Evolutionary conservation across 2,888 invertebrate genomes (phyloP).

Genomic region (Tineola bisselliella): DNA sequence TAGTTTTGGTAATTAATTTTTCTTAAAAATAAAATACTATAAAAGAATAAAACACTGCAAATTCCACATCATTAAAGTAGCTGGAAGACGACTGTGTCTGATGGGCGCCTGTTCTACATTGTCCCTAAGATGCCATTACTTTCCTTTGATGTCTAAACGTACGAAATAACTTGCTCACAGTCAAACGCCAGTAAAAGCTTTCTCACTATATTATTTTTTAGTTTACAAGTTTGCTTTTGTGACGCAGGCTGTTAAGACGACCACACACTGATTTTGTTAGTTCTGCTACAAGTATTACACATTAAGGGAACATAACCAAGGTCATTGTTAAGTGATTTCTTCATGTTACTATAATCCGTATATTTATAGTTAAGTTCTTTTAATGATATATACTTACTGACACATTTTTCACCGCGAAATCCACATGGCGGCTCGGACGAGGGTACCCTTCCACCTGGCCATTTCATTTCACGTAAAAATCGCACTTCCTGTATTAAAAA

Average conservation of each 20-base stretch:
- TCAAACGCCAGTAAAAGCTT: slow-evolving; percentile 1
- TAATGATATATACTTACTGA: slow-evolving; percentile 72
- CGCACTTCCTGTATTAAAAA: slow-evolving; percentile 72
- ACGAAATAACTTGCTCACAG: not conserved
- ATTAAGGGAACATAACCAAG: slow-evolving; percentile 1
- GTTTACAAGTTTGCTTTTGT: slow-evolving; percentile 3
- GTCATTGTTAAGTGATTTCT: slow-evolving; percentile 10
- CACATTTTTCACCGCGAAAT: slow-evolving; percentile 89
- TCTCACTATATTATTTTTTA: not conserved
- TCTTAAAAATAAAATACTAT: not conserved
- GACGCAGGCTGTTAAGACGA: not conserved
- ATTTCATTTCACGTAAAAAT: slow-evolving; percentile 76
- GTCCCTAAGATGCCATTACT: slow-evolving; percentile 32
- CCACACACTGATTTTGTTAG: slow-evolving; percentile 8
- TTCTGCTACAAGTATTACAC: not conserved
- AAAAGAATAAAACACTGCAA: not conserved
- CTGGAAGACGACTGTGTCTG: slow-evolving; percentile 26
- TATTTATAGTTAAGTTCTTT: too few relatives aligned
- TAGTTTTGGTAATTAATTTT: too few relatives aligned
- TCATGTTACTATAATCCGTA: too few relatives aligned
- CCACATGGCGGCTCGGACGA: slow-evolving; percentile 89
- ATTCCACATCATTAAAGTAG: not conserved
- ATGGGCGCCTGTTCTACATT: slow-evolving; percentile 33
- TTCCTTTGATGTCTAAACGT: slow-evolving; percentile 38
- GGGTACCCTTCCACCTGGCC: slow-evolving; percentile 81